Evolutionary conservation across 2,888 invertebrate species (phyloP).

Genomic region (Subacronicta megacephala): DNA sequence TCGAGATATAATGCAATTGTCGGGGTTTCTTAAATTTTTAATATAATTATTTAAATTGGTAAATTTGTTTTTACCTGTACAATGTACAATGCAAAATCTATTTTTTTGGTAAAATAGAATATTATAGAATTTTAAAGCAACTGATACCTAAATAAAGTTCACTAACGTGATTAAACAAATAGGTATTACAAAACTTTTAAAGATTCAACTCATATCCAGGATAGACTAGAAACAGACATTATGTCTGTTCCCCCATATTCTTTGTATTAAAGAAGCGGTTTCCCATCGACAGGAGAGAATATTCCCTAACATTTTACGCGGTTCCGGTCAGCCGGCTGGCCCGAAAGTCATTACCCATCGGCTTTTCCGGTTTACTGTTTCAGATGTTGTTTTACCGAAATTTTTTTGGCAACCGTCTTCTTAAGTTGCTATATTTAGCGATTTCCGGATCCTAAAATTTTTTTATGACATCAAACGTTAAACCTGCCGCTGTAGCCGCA

Average conservation of each 20-base stretch:
- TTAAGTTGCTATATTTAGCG: slow-evolving; percentile 50
- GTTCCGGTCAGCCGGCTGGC: slow-evolving; percentile 59
- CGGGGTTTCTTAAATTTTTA: no score
- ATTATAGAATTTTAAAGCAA: no score
- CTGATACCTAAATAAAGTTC: no score
- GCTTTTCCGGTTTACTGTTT: slow-evolving; percentile 59
- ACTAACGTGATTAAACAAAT: no score
- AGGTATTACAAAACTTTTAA: no score
- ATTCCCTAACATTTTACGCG: slow-evolving; percentile 62
- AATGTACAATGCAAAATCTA: no score
- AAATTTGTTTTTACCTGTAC: no score
- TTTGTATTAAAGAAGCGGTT: slow-evolving; percentile 44
- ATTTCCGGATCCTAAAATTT: slow-evolving; percentile 48
- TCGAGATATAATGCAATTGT: no score
- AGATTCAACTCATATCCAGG: no score
- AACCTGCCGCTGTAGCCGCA: slow-evolving; percentile 29
- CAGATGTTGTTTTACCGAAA: slow-evolving; percentile 55
- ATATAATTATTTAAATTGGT: no score
- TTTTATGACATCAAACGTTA: slow-evolving; percentile 45
- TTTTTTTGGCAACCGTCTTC: slow-evolving; percentile 53
- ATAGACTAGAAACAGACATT: no score
- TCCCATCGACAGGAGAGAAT: slow-evolving; percentile 51
- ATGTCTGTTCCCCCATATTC: slow-evolving; percentile 34
- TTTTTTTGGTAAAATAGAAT: no score
- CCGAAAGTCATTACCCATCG: slow-evolving; percentile 63